phyloP scores from a whole-genome alignment of 1,140 invertebrate species.

The Nephotettix cincticeps region DNA sequence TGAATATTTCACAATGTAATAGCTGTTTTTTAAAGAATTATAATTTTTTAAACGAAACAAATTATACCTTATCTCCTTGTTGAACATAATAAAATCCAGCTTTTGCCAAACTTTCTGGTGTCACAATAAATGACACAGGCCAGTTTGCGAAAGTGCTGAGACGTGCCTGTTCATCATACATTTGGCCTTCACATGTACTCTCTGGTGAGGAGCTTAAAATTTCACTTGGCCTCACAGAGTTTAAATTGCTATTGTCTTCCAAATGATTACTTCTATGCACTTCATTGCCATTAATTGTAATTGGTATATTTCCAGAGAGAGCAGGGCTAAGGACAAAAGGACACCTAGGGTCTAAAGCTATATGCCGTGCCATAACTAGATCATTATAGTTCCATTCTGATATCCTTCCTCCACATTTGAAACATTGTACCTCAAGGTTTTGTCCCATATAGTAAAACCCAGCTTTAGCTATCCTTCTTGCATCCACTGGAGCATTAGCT shows the following conservation, averaged over 20 bases:
- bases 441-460: conserved; percentile 78
- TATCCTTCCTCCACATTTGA: conserved; percentile 68
- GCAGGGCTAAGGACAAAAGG: conserved; percentile 66
- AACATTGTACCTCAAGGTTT: conserved; percentile 70
- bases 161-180: conserved; percentile 49
- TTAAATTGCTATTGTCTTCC: no score
- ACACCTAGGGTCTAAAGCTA: conserved; percentile 62
- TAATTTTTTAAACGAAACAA: no score
- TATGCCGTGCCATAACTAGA: conserved; percentile 52
- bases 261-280: background rate
- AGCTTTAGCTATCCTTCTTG: conserved; percentile 68
- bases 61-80: conserved; percentile 54
- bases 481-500: conserved; percentile 59
- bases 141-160: conserved; percentile 62
- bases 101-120: conserved; percentile 68
- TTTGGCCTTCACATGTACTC: background rate
- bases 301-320: conserved; percentile 64
- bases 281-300: conserved; percentile 30
- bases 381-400: conserved; percentile 75
- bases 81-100: conserved; percentile 81
- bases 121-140: conserved; percentile 60
- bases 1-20: no score
- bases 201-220: no score
- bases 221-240: no score
- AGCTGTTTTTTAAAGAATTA: no score